phyloP scores from a whole-genome alignment of 2,113 vertebrate species.

The Ceuthmochares aereus region DNA sequence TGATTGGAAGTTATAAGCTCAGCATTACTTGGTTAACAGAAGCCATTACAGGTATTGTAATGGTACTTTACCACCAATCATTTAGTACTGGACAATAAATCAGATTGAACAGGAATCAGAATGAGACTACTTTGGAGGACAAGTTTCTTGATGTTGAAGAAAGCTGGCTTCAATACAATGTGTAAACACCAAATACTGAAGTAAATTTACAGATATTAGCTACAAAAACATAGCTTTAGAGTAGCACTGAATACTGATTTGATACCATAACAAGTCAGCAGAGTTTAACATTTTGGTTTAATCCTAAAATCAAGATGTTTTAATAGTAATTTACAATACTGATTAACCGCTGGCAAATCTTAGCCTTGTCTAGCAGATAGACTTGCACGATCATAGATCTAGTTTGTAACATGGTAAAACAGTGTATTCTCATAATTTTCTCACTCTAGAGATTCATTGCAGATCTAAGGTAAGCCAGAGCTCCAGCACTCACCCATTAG shows the following conservation, averaged over 20 bases:
- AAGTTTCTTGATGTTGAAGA: neutral
- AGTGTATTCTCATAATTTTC: neutral
- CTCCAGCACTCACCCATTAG: neutral
- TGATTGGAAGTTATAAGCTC: neutral
- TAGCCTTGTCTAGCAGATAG: neutral
- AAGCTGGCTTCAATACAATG: neutral
- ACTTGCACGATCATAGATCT: neutral
- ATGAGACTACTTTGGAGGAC: neutral
- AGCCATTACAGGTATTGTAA: neutral
- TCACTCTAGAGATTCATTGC: neutral
- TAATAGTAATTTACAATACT: neutral
- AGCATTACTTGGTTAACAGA: neutral
- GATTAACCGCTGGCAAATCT: neutral
- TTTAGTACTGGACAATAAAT: neutral
- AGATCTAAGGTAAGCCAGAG: neutral
- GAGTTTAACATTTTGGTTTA: neutral
- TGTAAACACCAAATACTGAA: rapidly evolving
- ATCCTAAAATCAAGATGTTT: neutral
- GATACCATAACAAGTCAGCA: neutral
- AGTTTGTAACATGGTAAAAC: neutral
- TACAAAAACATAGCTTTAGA: neutral
- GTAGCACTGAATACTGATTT: neutral
- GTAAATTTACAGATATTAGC: neutral
- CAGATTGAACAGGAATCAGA: neutral
- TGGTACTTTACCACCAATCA: neutral